These are phyloP conservation scores for Muscicapa adusta DNA, from an alignment of 2,113 vertebrate genomes.

Conservation along the genomic window DNA sequence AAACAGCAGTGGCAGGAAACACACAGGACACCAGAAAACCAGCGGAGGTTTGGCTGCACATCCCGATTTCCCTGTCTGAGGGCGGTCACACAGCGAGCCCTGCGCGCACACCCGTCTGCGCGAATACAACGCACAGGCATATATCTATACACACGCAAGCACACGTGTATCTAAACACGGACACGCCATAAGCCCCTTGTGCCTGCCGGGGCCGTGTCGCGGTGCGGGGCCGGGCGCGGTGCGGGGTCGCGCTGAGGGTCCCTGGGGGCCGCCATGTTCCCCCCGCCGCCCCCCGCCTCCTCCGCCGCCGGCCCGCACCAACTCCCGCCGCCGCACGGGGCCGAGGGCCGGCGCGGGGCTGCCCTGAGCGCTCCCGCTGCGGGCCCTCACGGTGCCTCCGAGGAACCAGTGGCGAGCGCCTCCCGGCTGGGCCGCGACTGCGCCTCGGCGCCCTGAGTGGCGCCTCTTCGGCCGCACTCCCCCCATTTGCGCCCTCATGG, in stretches of 20 bases:
- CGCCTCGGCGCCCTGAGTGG: background rate
- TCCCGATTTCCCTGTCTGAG: accelerated
- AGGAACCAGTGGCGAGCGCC: background rate
- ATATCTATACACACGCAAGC: accelerated
- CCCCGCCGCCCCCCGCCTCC: background rate
- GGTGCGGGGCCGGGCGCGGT: too few species aligned
- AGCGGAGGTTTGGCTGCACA: accelerated
- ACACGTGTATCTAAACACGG: accelerated
- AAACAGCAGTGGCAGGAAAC: background rate
- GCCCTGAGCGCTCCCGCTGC: too few species aligned
- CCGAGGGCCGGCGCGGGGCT: background rate
- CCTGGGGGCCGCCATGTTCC: background rate
- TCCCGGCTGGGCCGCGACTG: background rate
- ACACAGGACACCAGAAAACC: accelerated
- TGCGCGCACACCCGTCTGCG: background rate
- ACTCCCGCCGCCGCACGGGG: background rate
- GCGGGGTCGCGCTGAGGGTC: too few species aligned
- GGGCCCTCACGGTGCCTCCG: background rate
- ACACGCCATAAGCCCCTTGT: accelerated
- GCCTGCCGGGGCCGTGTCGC: too few species aligned
- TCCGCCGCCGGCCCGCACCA: background rate
- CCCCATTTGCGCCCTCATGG: background rate
- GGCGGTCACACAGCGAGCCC: background rate
- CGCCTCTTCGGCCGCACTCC: background rate
- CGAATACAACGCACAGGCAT: accelerated